These are phyloP conservation scores for Drosophila arawakana DNA, from an alignment of 1,140 invertebrate species.

Conservation along the genomic window DNA sequence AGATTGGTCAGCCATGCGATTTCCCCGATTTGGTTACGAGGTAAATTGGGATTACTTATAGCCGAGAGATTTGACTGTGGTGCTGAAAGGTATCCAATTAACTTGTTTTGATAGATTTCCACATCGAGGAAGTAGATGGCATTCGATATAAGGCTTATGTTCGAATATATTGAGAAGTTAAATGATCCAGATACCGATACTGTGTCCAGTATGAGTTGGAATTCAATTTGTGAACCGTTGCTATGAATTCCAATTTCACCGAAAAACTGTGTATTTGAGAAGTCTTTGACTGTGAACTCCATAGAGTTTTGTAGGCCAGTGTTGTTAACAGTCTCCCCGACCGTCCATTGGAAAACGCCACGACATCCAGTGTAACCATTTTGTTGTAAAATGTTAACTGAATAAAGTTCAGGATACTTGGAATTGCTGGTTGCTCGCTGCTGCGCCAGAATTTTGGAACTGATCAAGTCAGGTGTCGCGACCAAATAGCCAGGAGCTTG, in stretches of 20 bases:
- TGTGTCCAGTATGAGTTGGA: not conserved
- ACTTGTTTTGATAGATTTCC: slow-evolving; percentile 23
- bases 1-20: slow-evolving; percentile 15
- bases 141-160: slow-evolving; percentile 38
- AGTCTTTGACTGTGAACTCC: not conserved
- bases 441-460: not conserved
- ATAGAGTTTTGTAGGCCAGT: not conserved
- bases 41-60: slow-evolving; percentile 12
- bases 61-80: slow-evolving; percentile 30
- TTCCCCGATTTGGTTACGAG: slow-evolving; percentile 26
- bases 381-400: not conserved
- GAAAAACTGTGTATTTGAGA: too few species aligned
- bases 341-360: not conserved
- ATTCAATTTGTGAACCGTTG: slow-evolving; percentile 2
- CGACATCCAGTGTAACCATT: not conserved
- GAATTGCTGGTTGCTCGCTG: not conserved
- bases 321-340: not conserved
- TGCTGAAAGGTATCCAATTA: slow-evolving; percentile 37
- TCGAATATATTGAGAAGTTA: slow-evolving; percentile 10
- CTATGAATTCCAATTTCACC: slow-evolving; percentile 6
- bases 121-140: slow-evolving; percentile 51
- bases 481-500: not conserved
- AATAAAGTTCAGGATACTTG: not conserved
- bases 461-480: not conserved
- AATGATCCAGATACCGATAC: not conserved